Conservation (phyloP, 1,140 invertebrate species). For the Brachionus manjavacas region DNA sequence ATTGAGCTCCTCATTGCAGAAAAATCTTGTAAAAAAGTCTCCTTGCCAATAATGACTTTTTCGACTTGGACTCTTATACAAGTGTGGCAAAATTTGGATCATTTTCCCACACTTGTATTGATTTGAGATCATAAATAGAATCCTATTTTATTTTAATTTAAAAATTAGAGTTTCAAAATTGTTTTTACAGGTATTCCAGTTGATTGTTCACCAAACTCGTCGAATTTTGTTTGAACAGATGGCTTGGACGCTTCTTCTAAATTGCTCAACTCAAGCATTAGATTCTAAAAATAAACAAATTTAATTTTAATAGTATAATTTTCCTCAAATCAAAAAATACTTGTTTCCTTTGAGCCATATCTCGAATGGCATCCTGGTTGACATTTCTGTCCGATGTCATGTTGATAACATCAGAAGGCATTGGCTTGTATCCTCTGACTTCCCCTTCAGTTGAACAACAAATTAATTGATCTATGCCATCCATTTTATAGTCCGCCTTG, state of each 20-base stretch:
- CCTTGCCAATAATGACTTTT: too few relatives aligned
- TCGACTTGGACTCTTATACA: too few relatives aligned
- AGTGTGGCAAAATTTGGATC: too few relatives aligned
- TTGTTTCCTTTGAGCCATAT: conserved; percentile 75
- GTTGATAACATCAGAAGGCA: conserved; percentile 51
- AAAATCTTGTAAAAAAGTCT: too few relatives aligned
- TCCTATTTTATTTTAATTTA: too few relatives aligned
- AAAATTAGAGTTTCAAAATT: conserved; percentile 48
- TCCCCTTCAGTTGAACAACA: conserved; percentile 77
- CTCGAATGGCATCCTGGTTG: conserved; percentile 72
- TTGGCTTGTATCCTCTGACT: conserved; percentile 70
- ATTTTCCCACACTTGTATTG: too few relatives aligned
- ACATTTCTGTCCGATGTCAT: conserved; percentile 61
- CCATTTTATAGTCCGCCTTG: conserved; percentile 72
- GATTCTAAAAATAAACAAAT: conserved; percentile 51
- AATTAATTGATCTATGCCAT: conserved; percentile 75
- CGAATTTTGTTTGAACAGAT: conserved; percentile 24
- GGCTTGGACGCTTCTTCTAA: conserved; percentile 64
- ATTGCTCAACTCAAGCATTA: conserved; percentile 74
- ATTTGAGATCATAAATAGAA: too few relatives aligned
- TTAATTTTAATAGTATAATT: not conserved
- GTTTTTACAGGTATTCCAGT: conserved; percentile 64
- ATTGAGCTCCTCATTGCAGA: too few relatives aligned
- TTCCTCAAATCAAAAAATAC: conserved; percentile 43
- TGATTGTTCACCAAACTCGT: conserved; percentile 51